phyloP scores from a whole-genome alignment of 2,797 vertebrate species.

The Tokudaia tokunoshimensis region DNA sequence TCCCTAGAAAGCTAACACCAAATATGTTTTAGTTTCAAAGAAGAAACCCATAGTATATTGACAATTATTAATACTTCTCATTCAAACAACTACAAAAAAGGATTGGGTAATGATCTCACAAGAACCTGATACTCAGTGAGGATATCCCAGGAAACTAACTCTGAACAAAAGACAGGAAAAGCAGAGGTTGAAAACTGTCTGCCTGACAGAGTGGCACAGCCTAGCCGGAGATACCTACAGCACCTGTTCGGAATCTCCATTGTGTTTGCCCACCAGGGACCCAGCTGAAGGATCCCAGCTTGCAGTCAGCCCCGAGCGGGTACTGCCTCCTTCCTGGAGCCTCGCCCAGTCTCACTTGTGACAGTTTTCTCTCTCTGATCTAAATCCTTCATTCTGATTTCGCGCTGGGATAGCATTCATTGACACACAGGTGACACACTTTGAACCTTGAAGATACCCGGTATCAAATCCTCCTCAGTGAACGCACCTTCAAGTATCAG shows the following conservation, averaged over 20 bases:
- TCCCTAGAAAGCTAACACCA: constrained; percentile 28
- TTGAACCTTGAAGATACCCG: background rate
- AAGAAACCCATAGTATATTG: background rate
- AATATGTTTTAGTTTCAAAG: background rate
- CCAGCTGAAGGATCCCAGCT: background rate
- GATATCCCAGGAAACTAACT: constrained; percentile 66
- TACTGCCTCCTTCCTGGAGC: constrained; percentile 47
- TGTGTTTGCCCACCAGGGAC: constrained; percentile 74
- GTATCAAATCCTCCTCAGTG: constrained; percentile 63
- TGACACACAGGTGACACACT: constrained; percentile 56
- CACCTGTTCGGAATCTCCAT: constrained; percentile 82
- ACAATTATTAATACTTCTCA: constrained; percentile 46
- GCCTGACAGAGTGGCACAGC: constrained; percentile 49
- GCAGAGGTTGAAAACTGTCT: constrained; percentile 14
- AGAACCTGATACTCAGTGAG: constrained; percentile 57
- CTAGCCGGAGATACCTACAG: constrained; percentile 73
- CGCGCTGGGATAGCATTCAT: constrained; percentile 41
- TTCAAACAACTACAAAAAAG: constrained; percentile 42
- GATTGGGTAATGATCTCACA: constrained; percentile 9
- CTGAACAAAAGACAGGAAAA: constrained; percentile 82
- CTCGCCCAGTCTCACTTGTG: constrained; percentile 75
- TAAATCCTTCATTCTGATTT: constrained; percentile 70
- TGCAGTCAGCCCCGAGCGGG: background rate
- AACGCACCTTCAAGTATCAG: constrained; percentile 64
- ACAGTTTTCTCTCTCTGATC: constrained; percentile 67